Conservation (phyloP, 2,888 invertebrate genomes). For the Lapara coniferarum region DNA sequence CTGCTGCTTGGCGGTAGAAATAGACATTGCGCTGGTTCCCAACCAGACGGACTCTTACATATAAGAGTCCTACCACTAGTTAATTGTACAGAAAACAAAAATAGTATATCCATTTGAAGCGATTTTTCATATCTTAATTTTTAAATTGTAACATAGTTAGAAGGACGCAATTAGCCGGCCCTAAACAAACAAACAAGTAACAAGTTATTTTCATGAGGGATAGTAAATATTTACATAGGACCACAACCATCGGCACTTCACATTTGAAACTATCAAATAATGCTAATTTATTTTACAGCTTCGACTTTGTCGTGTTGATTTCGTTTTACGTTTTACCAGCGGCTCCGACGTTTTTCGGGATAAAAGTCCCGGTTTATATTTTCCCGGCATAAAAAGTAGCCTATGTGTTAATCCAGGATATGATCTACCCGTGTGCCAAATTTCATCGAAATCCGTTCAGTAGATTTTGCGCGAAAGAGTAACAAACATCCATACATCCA, state of each 20-base stretch:
- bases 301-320: conserved; percentile 6
- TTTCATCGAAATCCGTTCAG: too few species aligned
- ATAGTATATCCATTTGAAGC: neutral
- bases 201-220: conserved; percentile 33
- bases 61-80: too few species aligned
- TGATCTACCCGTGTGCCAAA: too few species aligned
- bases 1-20: too few species aligned
- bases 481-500: too few species aligned
- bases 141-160: conserved; percentile 7
- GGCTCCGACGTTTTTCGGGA: neutral
- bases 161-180: conserved; percentile 35
- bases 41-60: too few species aligned
- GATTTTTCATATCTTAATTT: conserved; percentile 7
- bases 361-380: too few species aligned
- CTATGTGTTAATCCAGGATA: too few species aligned
- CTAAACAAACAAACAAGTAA: conserved; percentile 37
- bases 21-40: too few species aligned
- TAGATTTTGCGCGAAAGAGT: too few species aligned
- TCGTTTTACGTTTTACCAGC: neutral
- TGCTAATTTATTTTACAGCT: conserved; percentile 31
- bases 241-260: conserved; percentile 29
- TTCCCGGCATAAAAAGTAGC: too few species aligned
- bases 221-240: conserved; percentile 34
- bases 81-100: too few species aligned
- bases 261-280: conserved; percentile 30